Evolutionary conservation across 2,113 vertebrate genomes (phyloP), one percentile per base, ranked within the genome.

Genomic region (Oenanthe oenanthe): DNA sequence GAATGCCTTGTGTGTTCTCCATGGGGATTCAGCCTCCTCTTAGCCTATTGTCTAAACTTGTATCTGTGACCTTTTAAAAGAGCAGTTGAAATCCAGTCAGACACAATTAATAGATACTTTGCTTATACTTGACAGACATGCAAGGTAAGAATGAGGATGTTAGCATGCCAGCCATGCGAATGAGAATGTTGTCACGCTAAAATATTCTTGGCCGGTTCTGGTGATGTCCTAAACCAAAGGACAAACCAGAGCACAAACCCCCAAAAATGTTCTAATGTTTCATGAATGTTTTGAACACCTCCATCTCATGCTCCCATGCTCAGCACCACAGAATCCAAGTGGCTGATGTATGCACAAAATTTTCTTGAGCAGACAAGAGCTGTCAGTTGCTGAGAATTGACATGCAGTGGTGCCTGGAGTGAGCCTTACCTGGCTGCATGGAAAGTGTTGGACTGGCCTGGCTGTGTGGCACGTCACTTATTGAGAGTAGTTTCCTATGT

Each of bases 121-220:
- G 68, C 94, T 93, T 73, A 82, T 57, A 83, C 80, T 92, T 94
- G 83, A 96, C 90, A 96, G 96, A 87, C 78, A 88, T 91, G 94
- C 82, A 86, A 88, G 78, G 73, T 80, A 96, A 96, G 96, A 97
- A 97, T 95, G 96, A 97, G 91, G 89, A 96, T 96, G 94, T 95
- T 96, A 96, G 83, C 66, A 66, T 73, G 71, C 62, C 15, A 7
- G 70, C 88, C 92, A 95, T 95, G 90, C 21, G 51, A 96, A 92
- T 3, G 22, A 91, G 78, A 94, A 77, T 68, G 65, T 76, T 93
- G 94, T 83, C 77, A 93, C 3, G 13, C 85, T 84, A 6, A 95
- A 94, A 71, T 89, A 88, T 89, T 95, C 92, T 96, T 96, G 92
- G 68, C 93, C 0, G 5, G 32, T 89, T 89, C 68, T 92, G 75